Base-by-base conservation (phyloP, 2,888 invertebrate species). In the Patella pellucida region DNA sequence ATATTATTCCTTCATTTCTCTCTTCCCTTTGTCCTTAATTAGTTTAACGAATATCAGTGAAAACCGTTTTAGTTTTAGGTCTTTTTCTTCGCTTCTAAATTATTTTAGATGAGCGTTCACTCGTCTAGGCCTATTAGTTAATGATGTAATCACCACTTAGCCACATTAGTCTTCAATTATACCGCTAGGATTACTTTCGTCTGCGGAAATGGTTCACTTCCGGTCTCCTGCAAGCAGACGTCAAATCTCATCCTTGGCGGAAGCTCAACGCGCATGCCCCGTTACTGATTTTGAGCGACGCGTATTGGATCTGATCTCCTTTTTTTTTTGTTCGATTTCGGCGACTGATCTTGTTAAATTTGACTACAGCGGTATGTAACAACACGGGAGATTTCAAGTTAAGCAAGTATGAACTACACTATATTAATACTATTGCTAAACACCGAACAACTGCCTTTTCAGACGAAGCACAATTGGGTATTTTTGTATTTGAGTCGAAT, bases 401-500 rank as follows among this genome's bases (percentile, higher is more conserved):
- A 9, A 41, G 41, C 41, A 41, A 41, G 41, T 41, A 7, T 52
- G 27, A 68, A 54, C 68, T 68, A 70, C 52, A 77, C 74, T 77
- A 74, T 67, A 77, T 77, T 74, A 77, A 74, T 41, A 52, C 54
- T 52, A 19, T 52, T 52, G 62, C 52, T 27, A 56, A 68, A 71
- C 71, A 74, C 50, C 50, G 23, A 54, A 69, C 72, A 74, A 68
- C 68, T 52, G 41, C 51, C 54, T 69, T 74, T 77, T 72, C 56
- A 77, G 54, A 19, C 16, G 31, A 52, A 41, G 50, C 41, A 77
- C 77, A 77, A 77, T 72, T 67, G 74, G 4, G 31, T 62, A 72
- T 69, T 77, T 77, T 77, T 77, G 77, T 74, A 72, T 69, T 69
- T 71, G 74, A 69, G 72, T 31, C 69, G 51, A 68, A 74, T 74